A percentile compares a stretch with the other conserved stretches of the same genome.
phyloP scores from a whole-genome alignment of 2,797 vertebrate genomes.

The Pseudomugil gertrudae region DNA sequence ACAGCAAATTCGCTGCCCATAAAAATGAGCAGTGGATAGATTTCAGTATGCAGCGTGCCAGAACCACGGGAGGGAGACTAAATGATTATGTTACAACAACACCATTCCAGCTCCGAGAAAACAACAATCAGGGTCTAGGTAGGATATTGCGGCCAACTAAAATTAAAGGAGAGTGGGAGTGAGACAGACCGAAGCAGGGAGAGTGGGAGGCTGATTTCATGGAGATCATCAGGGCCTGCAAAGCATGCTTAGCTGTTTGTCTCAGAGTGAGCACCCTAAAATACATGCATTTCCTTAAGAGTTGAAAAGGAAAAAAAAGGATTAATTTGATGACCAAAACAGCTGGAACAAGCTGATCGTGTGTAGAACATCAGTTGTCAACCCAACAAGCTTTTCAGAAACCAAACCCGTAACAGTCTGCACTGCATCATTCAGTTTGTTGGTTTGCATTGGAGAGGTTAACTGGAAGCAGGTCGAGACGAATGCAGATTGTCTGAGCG shows the following conservation, averaged over 20 bases:
- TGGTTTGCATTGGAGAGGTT: slow-evolving; percentile 41
- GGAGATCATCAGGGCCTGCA: slow-evolving; percentile 40
- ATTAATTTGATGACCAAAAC: slow-evolving; percentile 29
- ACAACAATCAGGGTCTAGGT: slow-evolving; percentile 66
- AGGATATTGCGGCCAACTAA: slow-evolving; percentile 54
- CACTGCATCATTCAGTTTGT: slow-evolving; percentile 4
- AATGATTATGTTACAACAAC: slow-evolving; percentile 78
- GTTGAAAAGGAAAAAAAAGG: slow-evolving; percentile 22
- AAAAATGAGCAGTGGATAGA: slow-evolving; percentile 71
- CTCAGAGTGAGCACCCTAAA: slow-evolving; percentile 31
- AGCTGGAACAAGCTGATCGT: slow-evolving; percentile 37
- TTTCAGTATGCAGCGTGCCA: slow-evolving; percentile 65
- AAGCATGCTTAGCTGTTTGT: slow-evolving; percentile 24
- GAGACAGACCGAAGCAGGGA: slow-evolving; percentile 46
- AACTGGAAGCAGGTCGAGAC: slow-evolving; percentile 50
- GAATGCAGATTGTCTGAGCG: slow-evolving; percentile 73
- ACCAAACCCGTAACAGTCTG: slow-evolving; percentile 27
- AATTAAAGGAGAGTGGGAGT: slow-evolving; percentile 68
- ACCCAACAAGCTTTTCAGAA: slow-evolving; percentile 22
- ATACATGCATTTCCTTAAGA: slow-evolving; percentile 50
- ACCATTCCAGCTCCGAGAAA: slow-evolving; percentile 59
- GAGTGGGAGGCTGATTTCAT: slow-evolving; percentile 53
- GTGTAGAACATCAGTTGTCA: slow-evolving; percentile 41
- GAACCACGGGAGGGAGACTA: slow-evolving; percentile 71
- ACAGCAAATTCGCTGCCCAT: slow-evolving; percentile 59